Base-by-base conservation (phyloP, 2,113 vertebrate genomes). In the Myotis lucifugus region DNA sequence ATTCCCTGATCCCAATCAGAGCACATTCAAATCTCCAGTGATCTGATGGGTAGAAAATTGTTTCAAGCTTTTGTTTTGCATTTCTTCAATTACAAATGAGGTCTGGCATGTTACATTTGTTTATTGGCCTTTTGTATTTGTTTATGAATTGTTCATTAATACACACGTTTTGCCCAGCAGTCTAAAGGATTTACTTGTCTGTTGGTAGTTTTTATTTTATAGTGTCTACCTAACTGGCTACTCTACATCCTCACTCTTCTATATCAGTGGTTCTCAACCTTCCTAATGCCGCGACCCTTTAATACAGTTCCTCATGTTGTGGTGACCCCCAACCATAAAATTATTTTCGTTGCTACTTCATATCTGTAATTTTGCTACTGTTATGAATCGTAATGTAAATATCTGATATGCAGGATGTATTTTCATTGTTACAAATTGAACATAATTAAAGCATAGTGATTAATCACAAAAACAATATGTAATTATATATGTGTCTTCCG, bases 41-140 rank as follows among this genome's bases (percentile, higher is more conserved):
- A 93, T 88, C 25, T 70, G 29, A 56, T n/a, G 54, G 25, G 73
- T 66, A 67, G 61, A 64, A 85, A 70, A 82, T 72, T 76, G 6
- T 94, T 81, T 85, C 34, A 34, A 67, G n/a, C 77, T 59, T 96
- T 61, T 85, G 25, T 86, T 94, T 88, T 74, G 34, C 70, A 21
- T 87, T 73, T 92, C 25, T 66, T 92, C 12, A 78, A 37, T 87
- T 87, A 72, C 5, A 76, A 37, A 29, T 50, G 66, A 87, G 13
- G 50, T 76, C 61, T 59, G 37, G 6, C 52, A 19, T 72, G 34
- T 76, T 83, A 7, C 54, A 77, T 82, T 88, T 93, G 21, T 72
- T 87, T 91, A 85, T 64, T 85, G 29, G 23, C 29, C 72, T 90
- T 94, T 69, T 32, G 2, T 70, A 81, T 90, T 86, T 77, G 29